These are phyloP conservation scores for Dasysyrphus albostriatus DNA, from an alignment of 2,888 invertebrate species.

Conservation along the genomic window DNA sequence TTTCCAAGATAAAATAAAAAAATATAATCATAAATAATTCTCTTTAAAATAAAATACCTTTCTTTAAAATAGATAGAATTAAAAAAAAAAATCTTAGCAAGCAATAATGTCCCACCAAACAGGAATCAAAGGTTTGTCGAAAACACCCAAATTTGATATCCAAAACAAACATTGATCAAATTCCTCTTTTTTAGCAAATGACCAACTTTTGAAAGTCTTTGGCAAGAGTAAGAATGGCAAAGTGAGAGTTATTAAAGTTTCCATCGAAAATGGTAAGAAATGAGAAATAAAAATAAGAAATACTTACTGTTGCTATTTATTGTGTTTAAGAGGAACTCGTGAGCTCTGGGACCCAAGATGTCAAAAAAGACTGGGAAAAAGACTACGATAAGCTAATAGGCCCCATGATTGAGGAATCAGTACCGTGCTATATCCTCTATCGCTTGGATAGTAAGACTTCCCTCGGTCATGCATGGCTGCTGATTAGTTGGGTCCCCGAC, in stretches of 20 bases:
- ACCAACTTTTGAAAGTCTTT: conserved; percentile 91
- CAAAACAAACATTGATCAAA: conserved; percentile 3
- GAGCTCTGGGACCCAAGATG: conserved; percentile 87
- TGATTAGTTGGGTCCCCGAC: conserved; percentile 98
- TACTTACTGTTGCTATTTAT: neutral
- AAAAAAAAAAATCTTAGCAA: conserved; percentile 21
- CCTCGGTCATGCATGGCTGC: conserved; percentile 95
- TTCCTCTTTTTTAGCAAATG: conserved; percentile 88
- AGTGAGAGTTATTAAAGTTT: conserved; percentile 91
- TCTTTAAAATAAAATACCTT: neutral
- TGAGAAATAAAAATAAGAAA: conserved; percentile 78
- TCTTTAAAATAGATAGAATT: conserved; percentile 44
- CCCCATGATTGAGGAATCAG: conserved; percentile 89
- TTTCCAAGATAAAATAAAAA: neutral
- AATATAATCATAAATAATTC: conserved; percentile 8
- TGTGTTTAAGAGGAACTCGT: conserved; percentile 88
- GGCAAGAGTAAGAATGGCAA: conserved; percentile 91
- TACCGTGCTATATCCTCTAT: conserved; percentile 96
- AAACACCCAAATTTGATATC: neutral
- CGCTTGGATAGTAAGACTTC: conserved; percentile 91
- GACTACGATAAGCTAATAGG: conserved; percentile 92
- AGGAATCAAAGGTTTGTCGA: conserved; percentile 90
- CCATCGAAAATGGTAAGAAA: conserved; percentile 92
- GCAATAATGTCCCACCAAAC: conserved; percentile 94
- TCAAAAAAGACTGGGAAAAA: conserved; percentile 92